These are phyloP conservation scores for Orthonyx spaldingii DNA, from an alignment of 2,113 vertebrate genomes.

Conservation along the genomic window DNA sequence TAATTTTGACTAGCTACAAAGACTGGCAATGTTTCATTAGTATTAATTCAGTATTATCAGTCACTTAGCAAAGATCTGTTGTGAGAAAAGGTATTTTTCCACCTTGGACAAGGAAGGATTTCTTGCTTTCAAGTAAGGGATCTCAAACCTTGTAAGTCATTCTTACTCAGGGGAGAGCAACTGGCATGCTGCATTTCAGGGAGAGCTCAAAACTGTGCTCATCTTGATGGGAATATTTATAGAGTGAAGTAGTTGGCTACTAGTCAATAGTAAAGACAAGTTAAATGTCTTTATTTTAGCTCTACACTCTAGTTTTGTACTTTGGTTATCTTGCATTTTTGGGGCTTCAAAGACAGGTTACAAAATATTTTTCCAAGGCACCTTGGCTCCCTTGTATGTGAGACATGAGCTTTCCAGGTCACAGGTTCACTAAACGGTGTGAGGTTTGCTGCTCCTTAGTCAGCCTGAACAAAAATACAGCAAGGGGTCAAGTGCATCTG, in stretches of 20 bases:
- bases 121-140: neutral
- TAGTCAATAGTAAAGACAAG: neutral
- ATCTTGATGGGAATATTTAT: neutral
- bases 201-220: neutral
- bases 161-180: neutral
- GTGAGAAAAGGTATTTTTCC: neutral
- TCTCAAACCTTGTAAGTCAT: fast-evolving
- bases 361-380: neutral
- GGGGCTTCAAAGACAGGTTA: neutral
- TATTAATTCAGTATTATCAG: neutral
- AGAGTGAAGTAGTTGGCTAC: neutral
- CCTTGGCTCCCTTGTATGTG: fast-evolving
- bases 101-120: neutral
- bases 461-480: neutral
- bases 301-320: neutral
- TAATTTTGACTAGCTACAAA: neutral
- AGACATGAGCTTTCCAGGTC: neutral
- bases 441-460: neutral
- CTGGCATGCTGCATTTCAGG: neutral
- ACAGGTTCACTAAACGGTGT: neutral
- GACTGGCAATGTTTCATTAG: neutral
- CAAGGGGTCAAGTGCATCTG: neutral
- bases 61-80: neutral
- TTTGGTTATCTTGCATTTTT: neutral
- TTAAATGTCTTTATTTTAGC: neutral